phyloP scores from a whole-genome alignment of 2,888 invertebrate species.

The Sarcophaga carnaria region DNA sequence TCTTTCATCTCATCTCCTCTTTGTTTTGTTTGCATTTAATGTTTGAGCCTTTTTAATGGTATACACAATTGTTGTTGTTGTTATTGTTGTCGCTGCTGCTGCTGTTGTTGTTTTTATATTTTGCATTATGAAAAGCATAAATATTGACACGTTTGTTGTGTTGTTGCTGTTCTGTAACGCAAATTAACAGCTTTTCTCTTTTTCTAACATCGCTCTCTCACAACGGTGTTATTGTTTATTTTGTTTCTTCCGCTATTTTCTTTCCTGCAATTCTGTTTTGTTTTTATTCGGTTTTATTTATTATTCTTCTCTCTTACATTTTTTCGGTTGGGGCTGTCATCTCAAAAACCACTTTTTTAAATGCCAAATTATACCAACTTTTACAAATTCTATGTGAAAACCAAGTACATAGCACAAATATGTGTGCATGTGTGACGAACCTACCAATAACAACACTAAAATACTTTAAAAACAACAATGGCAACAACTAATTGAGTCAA shows the following conservation, averaged over 20 bases:
- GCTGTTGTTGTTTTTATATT: slow-evolving; percentile 27
- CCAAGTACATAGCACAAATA: not conserved
- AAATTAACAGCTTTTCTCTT: not conserved
- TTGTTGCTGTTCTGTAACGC: slow-evolving; percentile 13
- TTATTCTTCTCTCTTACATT: not conserved
- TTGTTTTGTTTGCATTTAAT: slow-evolving; percentile 7
- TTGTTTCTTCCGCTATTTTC: slow-evolving; percentile 2
- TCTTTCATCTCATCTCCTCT: slow-evolving; percentile 34
- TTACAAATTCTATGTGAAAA: not conserved
- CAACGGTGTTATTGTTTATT: not conserved
- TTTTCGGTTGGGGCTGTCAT: slow-evolving; percentile 10
- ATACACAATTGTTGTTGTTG: slow-evolving; percentile 44
- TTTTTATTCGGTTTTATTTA: not conserved
- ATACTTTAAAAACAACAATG: not conserved
- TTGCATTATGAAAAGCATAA: slow-evolving; percentile 47
- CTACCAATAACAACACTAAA: slow-evolving; percentile 9
- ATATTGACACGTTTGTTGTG: slow-evolving; percentile 38
- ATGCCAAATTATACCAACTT: not conserved
- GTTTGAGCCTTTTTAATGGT: slow-evolving; percentile 14
- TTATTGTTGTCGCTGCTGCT: slow-evolving; percentile 6
- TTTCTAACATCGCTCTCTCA: not conserved
- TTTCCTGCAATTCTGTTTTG: slow-evolving; percentile 6
- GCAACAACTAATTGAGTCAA: slow-evolving; percentile 49
- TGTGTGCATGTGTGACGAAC: not conserved
- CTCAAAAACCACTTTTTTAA: slow-evolving; percentile 9